Base-by-base conservation (phyloP, 2,888 invertebrate genomes). In the Bibio marci region DNA sequence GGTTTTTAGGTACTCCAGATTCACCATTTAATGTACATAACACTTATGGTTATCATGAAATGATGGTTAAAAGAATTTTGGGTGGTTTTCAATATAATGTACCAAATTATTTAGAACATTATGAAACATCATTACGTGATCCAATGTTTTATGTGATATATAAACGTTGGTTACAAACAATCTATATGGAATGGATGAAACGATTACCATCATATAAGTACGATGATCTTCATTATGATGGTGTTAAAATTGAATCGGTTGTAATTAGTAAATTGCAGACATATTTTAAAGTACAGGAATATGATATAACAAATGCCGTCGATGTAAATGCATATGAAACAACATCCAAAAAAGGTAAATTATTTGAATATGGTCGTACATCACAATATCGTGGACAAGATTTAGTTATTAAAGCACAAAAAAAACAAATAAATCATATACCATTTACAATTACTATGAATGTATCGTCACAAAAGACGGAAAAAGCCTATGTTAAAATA, bases 81-180 rank as follows among this genome's bases (percentile, higher is more conserved):
- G 73, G 73, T 32, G 57, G 22, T 58, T 30, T 58, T 56, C 4
- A 51, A 52, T 33, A 49, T 53, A 4, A 51, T 48, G 6, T 57
- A 25, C 59, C 60, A 7, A 52, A 51, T 12, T 65, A 70, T 4
- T 58, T 79, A 41, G 73, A 78, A 54, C 64, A 67, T 43, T 73
- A 71, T 54, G 69, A 71, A 48, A 77, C 79, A 11, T 69, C 74
- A 35, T 59, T 78, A 36, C 74, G 80, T 41, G 82, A 82, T 52
- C 81, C 81, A 8, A 66, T 75, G 14, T 80, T 79, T 67, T 82
- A 73, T 55, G 69, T 71, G 49, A 60, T 80, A 35, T 75, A 73
- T 54, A 74, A 76, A 56, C 70, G 70, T 26, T 22, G 4, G 5
- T 60, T 80, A 38, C 50, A 69, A 15, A 59, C 66, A 49, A 65